Base-by-base conservation (phyloP, 2,888 invertebrate genomes). In the Pollenia angustigena region DNA sequence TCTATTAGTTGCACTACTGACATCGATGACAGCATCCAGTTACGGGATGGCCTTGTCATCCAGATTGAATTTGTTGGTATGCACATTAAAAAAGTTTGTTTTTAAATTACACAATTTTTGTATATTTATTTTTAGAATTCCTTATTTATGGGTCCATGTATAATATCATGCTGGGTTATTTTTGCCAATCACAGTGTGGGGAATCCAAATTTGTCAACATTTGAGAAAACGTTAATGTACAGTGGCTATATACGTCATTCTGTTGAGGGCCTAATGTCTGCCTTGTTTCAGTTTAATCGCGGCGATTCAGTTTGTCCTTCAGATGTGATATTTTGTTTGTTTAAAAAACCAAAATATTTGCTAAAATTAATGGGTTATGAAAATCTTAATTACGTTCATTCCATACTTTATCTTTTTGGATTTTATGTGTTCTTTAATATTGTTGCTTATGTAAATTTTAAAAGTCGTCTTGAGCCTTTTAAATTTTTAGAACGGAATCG, bases 121-220 rank as follows among this genome's bases (percentile, higher is more conserved):
- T 62, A 44, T 1, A 1, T 78, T 18, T 62, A n/a, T 1, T 85
- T 94, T 10, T 93, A 97, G 97, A 97, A 97, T 91, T 96, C 96
- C 23, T 97, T 98, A 93, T 99, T 98, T 93, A 94, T 98, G 89
- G 99, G 98, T 0, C 98, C 99, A 16, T 96, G 97, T 0, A 91
- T 97, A 82, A 95, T 96, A 79, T 98, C 98, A 9, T 98, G 98
- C 0, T 94, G 98, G n/a, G 97, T 99, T 95, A 93, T 99, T 78
- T 94, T 98, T 72, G 97, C 98, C 8, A 97, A 96, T 0, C 97
- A 97, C 91, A 97, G 98, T 40, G 96, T 98, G 90, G 98, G 98
- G 9, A 96, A 96, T 83, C 96, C 96, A 0, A 95, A 91, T 72
- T 90, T 97, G 18, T 96, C 98, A 0, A 92, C 95, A 0, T 95